Base-by-base conservation (phyloP, 1,140 invertebrate species). In the Drosophila bocqueti region DNA sequence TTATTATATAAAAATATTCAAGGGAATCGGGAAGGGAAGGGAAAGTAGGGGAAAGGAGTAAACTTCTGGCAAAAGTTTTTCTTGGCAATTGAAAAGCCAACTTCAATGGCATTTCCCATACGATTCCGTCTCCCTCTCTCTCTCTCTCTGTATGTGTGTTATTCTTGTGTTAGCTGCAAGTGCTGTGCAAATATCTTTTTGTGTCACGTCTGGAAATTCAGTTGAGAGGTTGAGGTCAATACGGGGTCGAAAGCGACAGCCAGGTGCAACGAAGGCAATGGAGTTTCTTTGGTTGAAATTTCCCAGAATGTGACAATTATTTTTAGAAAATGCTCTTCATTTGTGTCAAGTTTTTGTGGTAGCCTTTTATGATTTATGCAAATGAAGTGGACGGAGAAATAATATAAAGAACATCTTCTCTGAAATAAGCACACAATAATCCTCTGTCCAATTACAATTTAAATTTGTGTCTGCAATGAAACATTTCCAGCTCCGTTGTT, bases 71-170 rank as follows among this genome's bases (percentile, higher is more conserved):
- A 81, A 90, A 87, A 83, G 61, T 90, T 87, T 78, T 81, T 80
- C 73, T 81, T 90, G 84, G 72, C 84, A 87, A 87, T 89, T 87
- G 84, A 89, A 87, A 83, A 80, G 65, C 58, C 55, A 80, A 75
- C 65, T 83, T 55, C 61, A 74, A 55, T 81, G 43, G 54, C 55
- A 69, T 61, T 73, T 73, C 68, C 67, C 66, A 54, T 69, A 69
- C 67, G 67, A 54, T 43, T 24, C 18, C 16, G n/a, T 47, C n/a
- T 57, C n/a, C 45, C 11, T 21, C 21, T 21, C 21, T 21, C 21
- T 62, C n/a, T 45, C 11, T 62, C 10, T 16, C 13, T 31, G 52
- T 49, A 31, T 54, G 43, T 64, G 42, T 81, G 59, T 76, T 73
- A 69, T 87, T 83, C 63, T 69, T 83, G 67, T 60, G 58, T 61